phyloP scores from a whole-genome alignment of 1,140 invertebrate genomes.

The Berghia stephanieae region DNA sequence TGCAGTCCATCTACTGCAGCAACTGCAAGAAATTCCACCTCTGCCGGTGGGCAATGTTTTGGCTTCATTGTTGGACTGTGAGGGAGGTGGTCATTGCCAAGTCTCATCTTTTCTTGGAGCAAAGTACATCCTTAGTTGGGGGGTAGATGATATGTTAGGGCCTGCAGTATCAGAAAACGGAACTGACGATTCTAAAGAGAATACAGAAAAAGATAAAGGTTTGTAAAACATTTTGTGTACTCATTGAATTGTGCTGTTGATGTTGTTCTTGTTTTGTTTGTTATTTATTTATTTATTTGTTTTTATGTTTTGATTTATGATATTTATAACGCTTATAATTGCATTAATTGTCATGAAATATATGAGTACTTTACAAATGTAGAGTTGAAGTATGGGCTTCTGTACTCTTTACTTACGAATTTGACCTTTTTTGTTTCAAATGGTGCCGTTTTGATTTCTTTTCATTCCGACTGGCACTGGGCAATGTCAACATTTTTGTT shows the following conservation, averaged over 20 bases:
- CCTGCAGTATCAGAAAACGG: slow-evolving; percentile 40
- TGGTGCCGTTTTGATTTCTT: no score
- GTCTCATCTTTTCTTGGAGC: slow-evolving; percentile 51
- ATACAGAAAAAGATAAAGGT: slow-evolving; percentile 55
- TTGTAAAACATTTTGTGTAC: neutral
- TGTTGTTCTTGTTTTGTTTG: neutral
- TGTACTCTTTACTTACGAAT: no score
- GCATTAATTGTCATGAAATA: no score
- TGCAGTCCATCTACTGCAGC: slow-evolving; percentile 61
- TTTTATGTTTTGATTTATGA: no score
- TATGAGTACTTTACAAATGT: no score
- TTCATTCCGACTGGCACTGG: no score
- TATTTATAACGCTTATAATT: no score
- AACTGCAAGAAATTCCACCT: slow-evolving; percentile 45
- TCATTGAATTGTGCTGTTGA: neutral
- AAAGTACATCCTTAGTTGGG: slow-evolving; percentile 64
- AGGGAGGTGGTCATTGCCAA: slow-evolving; percentile 58
- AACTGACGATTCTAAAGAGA: slow-evolving; percentile 49
- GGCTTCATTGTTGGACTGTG: slow-evolving; percentile 53
- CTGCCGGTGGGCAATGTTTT: slow-evolving; percentile 59
- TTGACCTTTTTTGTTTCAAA: slow-evolving; percentile 31
- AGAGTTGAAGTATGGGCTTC: no score
- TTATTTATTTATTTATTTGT: no score
- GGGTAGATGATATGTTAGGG: slow-evolving; percentile 61
- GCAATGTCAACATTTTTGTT: no score